phyloP scores from a whole-genome alignment of 1,140 invertebrate genomes.

The Watersipora subatra region DNA sequence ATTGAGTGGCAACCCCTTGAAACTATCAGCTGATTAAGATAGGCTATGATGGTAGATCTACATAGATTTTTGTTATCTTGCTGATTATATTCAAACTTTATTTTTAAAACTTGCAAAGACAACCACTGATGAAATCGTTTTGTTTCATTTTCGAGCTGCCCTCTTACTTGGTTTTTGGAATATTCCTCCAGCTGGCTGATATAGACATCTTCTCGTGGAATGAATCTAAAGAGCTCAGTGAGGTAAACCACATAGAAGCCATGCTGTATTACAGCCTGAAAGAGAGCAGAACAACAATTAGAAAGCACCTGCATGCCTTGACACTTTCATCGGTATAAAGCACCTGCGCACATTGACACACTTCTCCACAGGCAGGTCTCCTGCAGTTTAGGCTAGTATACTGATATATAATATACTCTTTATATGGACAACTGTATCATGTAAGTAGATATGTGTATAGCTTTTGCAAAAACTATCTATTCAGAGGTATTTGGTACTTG shows the following conservation, averaged over 20 bases:
- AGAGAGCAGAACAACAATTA: too few relatives aligned
- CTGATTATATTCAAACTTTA: background rate
- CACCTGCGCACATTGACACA: too few relatives aligned
- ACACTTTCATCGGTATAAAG: too few relatives aligned
- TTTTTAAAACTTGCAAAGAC: background rate
- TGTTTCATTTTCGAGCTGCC: background rate
- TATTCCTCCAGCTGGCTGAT: background rate
- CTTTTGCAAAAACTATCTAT: too few relatives aligned
- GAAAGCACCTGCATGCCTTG: too few relatives aligned
- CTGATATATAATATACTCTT: too few relatives aligned
- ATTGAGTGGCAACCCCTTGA: background rate
- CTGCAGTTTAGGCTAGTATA: too few relatives aligned
- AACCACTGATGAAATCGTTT: background rate
- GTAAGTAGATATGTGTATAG: too few relatives aligned
- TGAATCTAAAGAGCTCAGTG: background rate
- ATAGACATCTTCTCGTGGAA: background rate
- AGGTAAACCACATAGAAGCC: background rate
- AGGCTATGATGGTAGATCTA: background rate
- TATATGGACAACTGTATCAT: too few relatives aligned
- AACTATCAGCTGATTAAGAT: background rate
- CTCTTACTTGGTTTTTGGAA: background rate
- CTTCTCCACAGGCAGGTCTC: too few relatives aligned
- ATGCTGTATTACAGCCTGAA: background rate
- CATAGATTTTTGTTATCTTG: background rate
- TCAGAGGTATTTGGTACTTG: too few relatives aligned